Evolutionary conservation across 37 sponge, comb jelly and placozoan genomes (phyloP).

Genomic region (Lycopodina hypogea): DNA sequence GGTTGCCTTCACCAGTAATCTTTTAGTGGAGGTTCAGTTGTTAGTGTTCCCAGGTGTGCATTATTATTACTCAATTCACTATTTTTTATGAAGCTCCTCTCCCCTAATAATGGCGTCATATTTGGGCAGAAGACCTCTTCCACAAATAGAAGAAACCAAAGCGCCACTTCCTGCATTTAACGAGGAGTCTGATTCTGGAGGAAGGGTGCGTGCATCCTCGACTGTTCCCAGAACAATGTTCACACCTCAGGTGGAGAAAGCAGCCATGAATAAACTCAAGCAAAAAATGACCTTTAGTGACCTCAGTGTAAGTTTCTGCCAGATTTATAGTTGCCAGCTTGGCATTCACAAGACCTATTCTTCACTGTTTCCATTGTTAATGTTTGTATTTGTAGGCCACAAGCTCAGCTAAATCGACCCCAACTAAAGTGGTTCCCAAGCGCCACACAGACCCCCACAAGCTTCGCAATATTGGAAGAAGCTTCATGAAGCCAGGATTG

Average conservation of each 20-base stretch:
- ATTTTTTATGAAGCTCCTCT: too few species aligned
- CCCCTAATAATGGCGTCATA: not conserved
- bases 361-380: not conserved
- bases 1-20: too few species aligned
- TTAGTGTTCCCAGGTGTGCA: too few species aligned
- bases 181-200: slow-evolving; percentile 9
- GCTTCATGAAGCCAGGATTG: not conserved
- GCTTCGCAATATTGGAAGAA: not conserved
- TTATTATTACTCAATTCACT: too few species aligned
- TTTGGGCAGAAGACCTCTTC: not conserved
- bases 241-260: slow-evolving; percentile 32
- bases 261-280: slow-evolving; percentile 48
- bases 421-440: not conserved
- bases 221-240: slow-evolving; percentile 51
- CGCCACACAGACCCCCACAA: not conserved
- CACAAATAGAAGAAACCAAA: not conserved
- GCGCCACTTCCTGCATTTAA: not conserved
- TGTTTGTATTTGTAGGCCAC: not conserved
- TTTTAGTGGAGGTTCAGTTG: too few species aligned
- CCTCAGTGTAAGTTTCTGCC: slow-evolving; percentile 38
- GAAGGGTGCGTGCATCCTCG: slow-evolving; percentile 45
- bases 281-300: slow-evolving; percentile 61
- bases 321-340: not conserved
- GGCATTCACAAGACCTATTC: not conserved
- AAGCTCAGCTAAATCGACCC: slow-evolving; percentile 7